Evolutionary conservation across 2,113 vertebrate genomes (phyloP).

Genomic region (Danio rerio): GRCz12tu NC_133188.1:40899501-40900000

Average conservation of each 20-base stretch:
- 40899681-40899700: conserved; percentile 97
- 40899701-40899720: conserved; percentile 99
- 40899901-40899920: no score
- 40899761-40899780: conserved; percentile 7
- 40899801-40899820: no score
- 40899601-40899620: background rate
- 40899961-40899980: no score
- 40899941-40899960: no score
- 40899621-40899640: conserved; percentile 1
- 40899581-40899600: conserved; percentile 16
- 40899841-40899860: no score
- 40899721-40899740: conserved; percentile 98
- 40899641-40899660: conserved; percentile 84
- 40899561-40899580: conserved; percentile 25
- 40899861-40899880: no score
- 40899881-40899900: no score
- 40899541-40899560: background rate
- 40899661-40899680: conserved; percentile 98
- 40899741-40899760: conserved; percentile 99
- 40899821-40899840: no score
- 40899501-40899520: conserved; percentile 59
- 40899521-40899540: conserved; percentile 52
- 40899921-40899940: no score
- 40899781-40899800: background rate
- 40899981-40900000: no score